Evolutionary conservation across 2,797 vertebrate genomes (phyloP), one percentile per base, ranked within the genome.

Genomic region (Typhlichthys eigenmanni): DNA sequence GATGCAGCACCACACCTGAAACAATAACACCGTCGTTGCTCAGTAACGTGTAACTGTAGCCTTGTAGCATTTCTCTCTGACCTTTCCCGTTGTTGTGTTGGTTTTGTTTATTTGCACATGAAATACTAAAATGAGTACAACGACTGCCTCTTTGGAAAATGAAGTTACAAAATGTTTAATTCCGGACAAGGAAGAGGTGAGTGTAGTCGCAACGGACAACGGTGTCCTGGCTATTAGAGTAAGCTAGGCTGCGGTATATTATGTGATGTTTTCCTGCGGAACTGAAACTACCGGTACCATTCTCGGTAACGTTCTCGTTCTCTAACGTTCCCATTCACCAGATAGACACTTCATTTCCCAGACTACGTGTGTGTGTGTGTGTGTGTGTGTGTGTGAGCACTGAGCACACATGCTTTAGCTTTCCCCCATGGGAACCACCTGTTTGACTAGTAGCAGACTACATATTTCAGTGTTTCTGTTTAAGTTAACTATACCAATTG

Each of bases 161-260:
- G 47, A 48, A 13, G 47, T 48, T 14, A 14, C 47, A 48, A 14
- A n/a, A 14, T 14, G 47, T 14, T 11, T 48, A 48, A 13, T 38
- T 7, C 8, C 38, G 38, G 7, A 17, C 50, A 17, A 52, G 60
- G 76, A 77, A 62, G 67, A 66, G 17, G 62, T 55, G 65, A 65
- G 52, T 57, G 58, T 73, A 52, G 12, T 13, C 46, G 46, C 8
- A 14, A 4, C 10, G 13, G 2, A 12, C 47, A 5, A 5, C 47
- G 47, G 47, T 13, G 47, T 8, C 38, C 38, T 38, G 38, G 38
- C 38, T 38, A 38, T 24, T 24, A 24, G 3, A 24, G 24, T 24
- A 24, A 24, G 24, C 24, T 38, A 38, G 38, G 38, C 38, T 45
- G 3, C 19, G 19, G 19, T 19, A 19, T 19, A 19, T 19, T 19